Base-by-base conservation (phyloP, 1,140 invertebrate species). In the Atta texana region DNA sequence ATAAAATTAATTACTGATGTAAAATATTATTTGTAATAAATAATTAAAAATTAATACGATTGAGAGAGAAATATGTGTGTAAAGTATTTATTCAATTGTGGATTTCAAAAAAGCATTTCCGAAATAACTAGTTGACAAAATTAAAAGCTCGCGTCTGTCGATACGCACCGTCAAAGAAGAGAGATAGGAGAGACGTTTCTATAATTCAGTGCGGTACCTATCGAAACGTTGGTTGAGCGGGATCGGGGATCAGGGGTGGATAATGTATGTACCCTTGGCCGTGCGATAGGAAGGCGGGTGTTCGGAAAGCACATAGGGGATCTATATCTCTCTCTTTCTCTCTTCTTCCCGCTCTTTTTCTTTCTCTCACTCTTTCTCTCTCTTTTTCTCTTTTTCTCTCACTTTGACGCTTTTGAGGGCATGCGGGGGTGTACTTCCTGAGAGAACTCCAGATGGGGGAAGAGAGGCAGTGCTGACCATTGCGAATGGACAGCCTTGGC, bases 191-290 rank as follows among this genome's bases (percentile, higher is more conserved):
- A 86, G 87, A 80, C 87, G 84, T 94, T 93, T 94, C 92, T 93
- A 93, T 94, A 94, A 94, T 94, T 94, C 93, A 94, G 92, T 78
- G 82, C 76, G 59, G 87, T 88, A 82, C 51, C 91, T 90, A 89
- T 74, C 63, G 69, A 90, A 90, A 93, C 85, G 86, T 86, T 71
- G 92, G 87, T 88, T 85, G 88, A 88, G 85, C 75, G 78, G 86
- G 87, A 88, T 87, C 88, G 87, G 89, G 91, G 92, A 92, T 93
- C 90, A 91, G 92, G 91, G 92, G 89, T 82, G 91, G 88, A 93
- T 94, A 94, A 94, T 94, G 92, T 94, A 94, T 94, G 94, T 94
- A 94, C 94, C 94, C 94, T 93, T 89, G 89, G 89, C 85, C 69
- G 88, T 74, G 49, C 55, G 74, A 64, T 81, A 84, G 89, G 78